These are phyloP conservation scores for Rhinoderma darwinii DNA, from an alignment of 2,113 vertebrate species.

Conservation along the genomic window DNA sequence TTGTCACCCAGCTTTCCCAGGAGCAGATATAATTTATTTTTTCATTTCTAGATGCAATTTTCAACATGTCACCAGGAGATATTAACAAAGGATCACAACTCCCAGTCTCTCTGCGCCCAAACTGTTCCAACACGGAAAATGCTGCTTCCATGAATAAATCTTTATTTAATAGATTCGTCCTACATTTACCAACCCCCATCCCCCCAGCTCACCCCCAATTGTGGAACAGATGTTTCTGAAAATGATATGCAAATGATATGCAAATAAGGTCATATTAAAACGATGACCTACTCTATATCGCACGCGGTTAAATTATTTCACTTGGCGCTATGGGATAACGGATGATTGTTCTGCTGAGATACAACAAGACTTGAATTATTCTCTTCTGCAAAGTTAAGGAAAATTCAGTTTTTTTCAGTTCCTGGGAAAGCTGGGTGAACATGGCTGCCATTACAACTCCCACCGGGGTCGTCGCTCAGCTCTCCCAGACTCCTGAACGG, in stretches of 20 bases:
- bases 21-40: too few species aligned
- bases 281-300: conserved; percentile 24
- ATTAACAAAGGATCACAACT: conserved; percentile 4
- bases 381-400: neutral
- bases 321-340: neutral
- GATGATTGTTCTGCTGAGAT: neutral
- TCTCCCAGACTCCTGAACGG: too few species aligned
- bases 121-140: neutral
- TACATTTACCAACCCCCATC: neutral
- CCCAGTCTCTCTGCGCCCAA: neutral
- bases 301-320: conserved; percentile 5
- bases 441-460: too few species aligned
- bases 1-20: too few species aligned
- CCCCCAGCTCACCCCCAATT: conserved; percentile 28
- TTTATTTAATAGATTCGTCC: conserved; percentile 20
- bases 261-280: conserved; percentile 43
- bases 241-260: conserved; percentile 45
- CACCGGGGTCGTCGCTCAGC: too few species aligned
- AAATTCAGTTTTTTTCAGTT: neutral
- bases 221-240: conserved; percentile 37
- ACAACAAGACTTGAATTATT: neutral
- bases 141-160: neutral
- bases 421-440: too few species aligned
- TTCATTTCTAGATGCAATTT: too few species aligned
- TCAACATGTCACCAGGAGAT: neutral